A percentile compares a stretch with the other conserved stretches of the same genome.
phyloP scores from a whole-genome alignment of 1,140 invertebrate species.

The Hycleus cichorii region DNA sequence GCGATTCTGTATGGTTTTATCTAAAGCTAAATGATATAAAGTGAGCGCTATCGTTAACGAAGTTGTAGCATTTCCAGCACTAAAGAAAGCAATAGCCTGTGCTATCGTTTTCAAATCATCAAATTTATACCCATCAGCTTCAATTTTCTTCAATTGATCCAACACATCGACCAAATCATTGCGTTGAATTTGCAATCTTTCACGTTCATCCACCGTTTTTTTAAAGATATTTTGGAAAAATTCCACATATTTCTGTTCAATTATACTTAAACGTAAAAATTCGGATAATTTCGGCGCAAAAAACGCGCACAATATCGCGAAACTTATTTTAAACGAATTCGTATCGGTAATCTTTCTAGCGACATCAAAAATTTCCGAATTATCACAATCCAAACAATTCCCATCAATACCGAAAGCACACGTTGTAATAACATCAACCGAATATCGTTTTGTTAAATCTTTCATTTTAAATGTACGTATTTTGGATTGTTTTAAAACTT shows the following conservation, averaged over 20 bases:
- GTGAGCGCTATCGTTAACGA: slow-evolving; percentile 40
- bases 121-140: slow-evolving; percentile 11
- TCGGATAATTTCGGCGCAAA: background rate
- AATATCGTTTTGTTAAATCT: slow-evolving; percentile 45
- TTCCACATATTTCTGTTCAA: background rate
- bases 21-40: slow-evolving; percentile 42
- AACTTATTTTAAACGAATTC: too few relatives aligned
- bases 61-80: slow-evolving; percentile 46
- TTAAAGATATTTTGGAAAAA: background rate
- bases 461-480: slow-evolving; percentile 32
- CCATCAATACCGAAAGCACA: slow-evolving; percentile 45
- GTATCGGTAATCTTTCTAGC: too few relatives aligned
- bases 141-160: slow-evolving; percentile 15
- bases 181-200: background rate
- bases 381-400: background rate
- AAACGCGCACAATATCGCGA: background rate
- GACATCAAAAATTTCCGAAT: background rate
- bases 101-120: slow-evolving; percentile 29
- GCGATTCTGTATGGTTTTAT: slow-evolving; percentile 43
- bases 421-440: slow-evolving; percentile 40
- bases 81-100: slow-evolving; percentile 43
- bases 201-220: background rate
- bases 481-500: slow-evolving; percentile 20
- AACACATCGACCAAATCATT: slow-evolving; percentile 14
- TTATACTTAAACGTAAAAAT: slow-evolving; percentile 33